Base-by-base conservation (phyloP, 2,888 invertebrate species). In the Volucella bombylans region DNA sequence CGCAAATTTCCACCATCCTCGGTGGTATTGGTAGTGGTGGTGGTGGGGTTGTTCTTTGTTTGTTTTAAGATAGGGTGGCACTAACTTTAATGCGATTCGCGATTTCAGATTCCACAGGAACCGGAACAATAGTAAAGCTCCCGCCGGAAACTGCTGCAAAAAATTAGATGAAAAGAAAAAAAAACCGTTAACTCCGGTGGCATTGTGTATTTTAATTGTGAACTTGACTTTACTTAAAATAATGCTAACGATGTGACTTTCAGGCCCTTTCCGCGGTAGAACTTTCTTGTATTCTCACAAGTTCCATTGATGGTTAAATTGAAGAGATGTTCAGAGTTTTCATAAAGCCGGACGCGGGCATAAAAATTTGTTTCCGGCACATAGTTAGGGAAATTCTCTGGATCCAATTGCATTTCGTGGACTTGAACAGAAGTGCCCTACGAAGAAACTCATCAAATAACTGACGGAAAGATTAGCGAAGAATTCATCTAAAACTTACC, bases 361-460 rank as follows among this genome's bases (percentile, higher is more conserved):
- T 12, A 8, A 47, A 78, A 86, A 23, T 59, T 68, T 14, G 73
- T 67, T 12, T 82, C 80, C 0, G 86, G 82, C 31, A 86, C 59
- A 18, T 86, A 86, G 47, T 47, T 74, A 1, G 86, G 76, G 15
- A 86, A 80, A 10, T 11, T 64, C 4, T 82, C 59, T 1, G 72
- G 68, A 49, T 82, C 79, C 12, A 86, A 4, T 14, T 47, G 59
- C 10, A 80, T 31, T 8, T 62, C 62, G 11, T 59, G 57, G 0
- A 76, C 74, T 23, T 69, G 52, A n/a, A 82, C 54, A 49, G 67
- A 39, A 1, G 67, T 82, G 14, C 50, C 61, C 82, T 79, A 31
- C 0, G 23, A 73, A 18, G 1, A 43, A 4, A 71, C 0, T 12
- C 31, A 39, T n/a, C 11, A 15, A 15, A 49, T 8, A 10, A 9